Conservation (phyloP, 1,140 invertebrate genomes). For the Dendrolimus punctatus region DNA sequence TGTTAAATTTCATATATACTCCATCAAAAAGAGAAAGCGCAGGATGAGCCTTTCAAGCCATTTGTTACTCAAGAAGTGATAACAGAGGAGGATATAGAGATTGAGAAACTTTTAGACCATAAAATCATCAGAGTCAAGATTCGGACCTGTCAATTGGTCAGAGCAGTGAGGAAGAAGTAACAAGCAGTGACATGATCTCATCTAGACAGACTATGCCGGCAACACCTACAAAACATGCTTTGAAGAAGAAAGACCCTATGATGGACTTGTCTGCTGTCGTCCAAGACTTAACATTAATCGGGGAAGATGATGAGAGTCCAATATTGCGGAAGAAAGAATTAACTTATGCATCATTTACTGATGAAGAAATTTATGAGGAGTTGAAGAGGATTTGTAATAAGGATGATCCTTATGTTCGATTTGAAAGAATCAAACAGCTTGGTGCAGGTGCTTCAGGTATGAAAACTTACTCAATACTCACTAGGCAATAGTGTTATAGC, state of each 20-base stretch:
- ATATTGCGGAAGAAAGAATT: conserved; percentile 75
- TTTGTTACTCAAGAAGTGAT: conserved; percentile 85
- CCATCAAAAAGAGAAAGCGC: conserved; percentile 83
- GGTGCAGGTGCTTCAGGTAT: conserved; percentile 87
- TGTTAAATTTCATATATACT: conserved; percentile 92
- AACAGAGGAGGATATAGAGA: conserved; percentile 84
- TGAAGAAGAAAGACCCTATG: conserved; percentile 57
- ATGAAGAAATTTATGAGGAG: conserved; percentile 90
- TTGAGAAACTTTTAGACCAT: conserved; percentile 80
- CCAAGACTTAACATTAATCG: conserved; percentile 55
- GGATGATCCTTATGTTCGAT: conserved; percentile 84
- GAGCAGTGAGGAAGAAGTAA: conserved; percentile 63
- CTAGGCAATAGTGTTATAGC: no score
- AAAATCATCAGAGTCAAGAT: conserved; percentile 78
- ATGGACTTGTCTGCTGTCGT: conserved; percentile 58
- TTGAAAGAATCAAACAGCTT: conserved; percentile 87
- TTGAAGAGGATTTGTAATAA: conserved; percentile 84
- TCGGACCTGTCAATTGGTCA: conserved; percentile 69
- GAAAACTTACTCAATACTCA: neutral
- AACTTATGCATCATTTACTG: conserved; percentile 73
- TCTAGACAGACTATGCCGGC: conserved; percentile 64
- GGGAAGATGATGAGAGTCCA: conserved; percentile 65
- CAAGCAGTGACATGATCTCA: conserved; percentile 35
- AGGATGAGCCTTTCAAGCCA: conserved; percentile 78
- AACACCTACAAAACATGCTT: conserved; percentile 41